Percentiles rank a stretch among this genome's conserved stretches.
These are phyloP conservation scores for Gambusia holbrooki DNA, from an alignment of 2,113 vertebrate species.

Conservation along the genomic window DNA sequence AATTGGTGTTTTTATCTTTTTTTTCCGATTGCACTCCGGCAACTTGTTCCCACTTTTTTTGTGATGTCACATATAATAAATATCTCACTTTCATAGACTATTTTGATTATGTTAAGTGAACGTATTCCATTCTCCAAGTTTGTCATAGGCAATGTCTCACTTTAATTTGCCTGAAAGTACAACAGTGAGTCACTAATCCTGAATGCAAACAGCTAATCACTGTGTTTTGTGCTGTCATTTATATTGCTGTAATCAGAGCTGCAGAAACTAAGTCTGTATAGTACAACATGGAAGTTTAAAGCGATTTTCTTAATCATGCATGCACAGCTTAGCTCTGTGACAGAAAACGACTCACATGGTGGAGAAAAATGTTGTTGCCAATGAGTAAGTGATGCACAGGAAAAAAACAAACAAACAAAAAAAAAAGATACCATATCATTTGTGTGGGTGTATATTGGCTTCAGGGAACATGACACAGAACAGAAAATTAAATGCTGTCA, in stretches of 20 bases:
- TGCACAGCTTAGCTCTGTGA: slow-evolving; percentile 5
- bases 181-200: slow-evolving; percentile 20
- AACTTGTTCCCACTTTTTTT: too few species aligned
- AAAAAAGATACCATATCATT: neutral
- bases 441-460: slow-evolving; percentile 16
- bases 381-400: slow-evolving; percentile 1
- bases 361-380: neutral
- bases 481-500: slow-evolving; percentile 10
- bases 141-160: neutral
- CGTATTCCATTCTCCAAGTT: slow-evolving; percentile 9
- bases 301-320: neutral
- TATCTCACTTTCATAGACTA: neutral
- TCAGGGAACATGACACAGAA: slow-evolving; percentile 7
- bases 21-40: too few species aligned
- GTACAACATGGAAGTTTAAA: neutral
- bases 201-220: slow-evolving; percentile 22
- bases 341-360: neutral
- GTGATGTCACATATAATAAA: neutral
- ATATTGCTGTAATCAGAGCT: slow-evolving; percentile 14
- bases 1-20: too few species aligned
- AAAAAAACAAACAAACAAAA: neutral
- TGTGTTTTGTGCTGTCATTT: neutral
- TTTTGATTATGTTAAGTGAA: slow-evolving; percentile 17
- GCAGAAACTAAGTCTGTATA: neutral
- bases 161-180: slow-evolving; percentile 20